Conservation (phyloP, 2,888 invertebrate genomes). For the Pristionchus japonicus region DNA sequence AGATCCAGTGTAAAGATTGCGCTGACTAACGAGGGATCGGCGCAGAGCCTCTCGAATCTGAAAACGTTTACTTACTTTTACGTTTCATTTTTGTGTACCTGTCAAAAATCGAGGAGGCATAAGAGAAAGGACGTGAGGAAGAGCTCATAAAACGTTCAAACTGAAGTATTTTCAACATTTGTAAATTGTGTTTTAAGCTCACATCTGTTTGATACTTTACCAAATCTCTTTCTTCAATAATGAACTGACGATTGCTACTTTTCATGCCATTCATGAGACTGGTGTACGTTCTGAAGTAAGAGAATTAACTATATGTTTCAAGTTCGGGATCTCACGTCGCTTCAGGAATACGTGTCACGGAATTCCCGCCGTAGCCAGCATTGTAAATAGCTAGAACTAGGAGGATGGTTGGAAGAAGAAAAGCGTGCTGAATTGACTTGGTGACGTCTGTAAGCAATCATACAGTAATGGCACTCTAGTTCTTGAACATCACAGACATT, state of each 20-base stretch:
- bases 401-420: background rate
- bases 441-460: background rate
- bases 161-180: background rate
- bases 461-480: background rate
- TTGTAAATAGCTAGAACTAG: background rate
- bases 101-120: background rate
- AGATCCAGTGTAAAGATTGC: conserved; percentile 4
- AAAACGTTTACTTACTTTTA: background rate
- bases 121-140: background rate
- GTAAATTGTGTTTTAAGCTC: too few species aligned
- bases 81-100: background rate
- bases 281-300: background rate
- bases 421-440: background rate
- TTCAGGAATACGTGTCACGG: background rate
- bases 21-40: background rate
- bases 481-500: background rate
- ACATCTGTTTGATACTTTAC: background rate
- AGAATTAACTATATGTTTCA: background rate
- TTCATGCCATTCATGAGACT: background rate
- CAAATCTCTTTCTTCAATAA: background rate
- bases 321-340: background rate
- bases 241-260: background rate
- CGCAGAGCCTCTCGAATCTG: conserved; percentile 21
- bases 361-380: background rate
- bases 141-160: background rate